phyloP scores from a whole-genome alignment of 2,888 invertebrate species.

The Kryphioiulus occultus region DNA sequence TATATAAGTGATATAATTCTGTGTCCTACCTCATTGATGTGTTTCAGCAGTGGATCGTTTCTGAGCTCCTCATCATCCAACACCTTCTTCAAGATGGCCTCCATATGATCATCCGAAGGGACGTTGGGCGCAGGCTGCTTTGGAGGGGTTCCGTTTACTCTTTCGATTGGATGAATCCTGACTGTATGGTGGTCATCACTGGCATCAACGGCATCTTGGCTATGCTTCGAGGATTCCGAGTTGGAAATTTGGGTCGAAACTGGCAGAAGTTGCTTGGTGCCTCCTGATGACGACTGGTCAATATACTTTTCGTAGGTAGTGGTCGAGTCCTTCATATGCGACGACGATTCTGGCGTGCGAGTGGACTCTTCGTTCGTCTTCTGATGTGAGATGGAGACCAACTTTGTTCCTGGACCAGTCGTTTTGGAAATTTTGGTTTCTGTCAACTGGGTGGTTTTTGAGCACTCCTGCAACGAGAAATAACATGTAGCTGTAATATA shows the following conservation, averaged over 20 bases:
- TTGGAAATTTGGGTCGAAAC: neutral
- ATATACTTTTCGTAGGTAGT: neutral
- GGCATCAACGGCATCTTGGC: neutral
- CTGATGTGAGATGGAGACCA: constrained; percentile 1
- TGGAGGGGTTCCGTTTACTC: neutral
- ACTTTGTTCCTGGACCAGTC: constrained; percentile 6
- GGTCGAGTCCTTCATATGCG: constrained; percentile 10
- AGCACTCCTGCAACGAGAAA: neutral
- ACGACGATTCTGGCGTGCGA: neutral
- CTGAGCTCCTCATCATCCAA: constrained; percentile 29
- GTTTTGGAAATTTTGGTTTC: constrained; percentile 33
- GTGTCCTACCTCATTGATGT: constrained; percentile 39
- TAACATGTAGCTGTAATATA: neutral
- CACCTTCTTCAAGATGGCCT: neutral
- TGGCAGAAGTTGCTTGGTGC: neutral
- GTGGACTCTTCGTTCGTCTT: neutral
- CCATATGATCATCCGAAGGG: neutral
- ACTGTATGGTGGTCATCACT: neutral
- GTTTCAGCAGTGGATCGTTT: constrained; percentile 34
- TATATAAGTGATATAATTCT: neutral
- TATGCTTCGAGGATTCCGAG: neutral
- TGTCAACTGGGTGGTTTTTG: neutral
- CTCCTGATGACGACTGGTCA: neutral
- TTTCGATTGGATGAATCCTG: constrained; percentile 1
- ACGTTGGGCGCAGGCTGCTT: neutral